Conservation (phyloP, 2,888 invertebrate species). For the Parnassius glacialis region DNA sequence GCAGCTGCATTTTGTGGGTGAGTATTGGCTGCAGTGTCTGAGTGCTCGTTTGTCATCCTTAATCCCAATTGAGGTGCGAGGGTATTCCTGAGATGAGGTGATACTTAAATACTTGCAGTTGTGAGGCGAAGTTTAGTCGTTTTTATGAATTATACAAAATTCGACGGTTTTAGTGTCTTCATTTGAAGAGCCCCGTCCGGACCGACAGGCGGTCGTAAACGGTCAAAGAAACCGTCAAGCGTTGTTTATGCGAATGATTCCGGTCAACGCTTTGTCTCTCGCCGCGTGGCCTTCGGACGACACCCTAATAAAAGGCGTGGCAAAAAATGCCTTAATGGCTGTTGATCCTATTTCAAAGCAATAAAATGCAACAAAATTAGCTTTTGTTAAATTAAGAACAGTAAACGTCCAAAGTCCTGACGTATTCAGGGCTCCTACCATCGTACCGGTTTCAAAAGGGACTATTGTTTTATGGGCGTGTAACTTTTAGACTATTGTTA, state of each 20-base stretch:
- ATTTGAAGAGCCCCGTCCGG: conserved; percentile 21
- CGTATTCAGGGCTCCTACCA: conserved; percentile 47
- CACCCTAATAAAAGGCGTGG: conserved; percentile 80
- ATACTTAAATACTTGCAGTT: background rate
- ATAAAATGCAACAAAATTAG: conserved; percentile 81
- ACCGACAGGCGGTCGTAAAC: conserved; percentile 53
- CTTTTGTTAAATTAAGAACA: conserved; percentile 69
- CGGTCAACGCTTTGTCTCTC: conserved; percentile 73
- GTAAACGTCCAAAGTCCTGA: conserved; percentile 59
- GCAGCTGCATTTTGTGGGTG: no score
- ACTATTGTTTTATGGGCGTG: conserved; percentile 66
- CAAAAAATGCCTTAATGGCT: conserved; percentile 75
- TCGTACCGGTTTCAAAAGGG: conserved; percentile 45
- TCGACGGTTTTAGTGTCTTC: conserved; percentile 25
- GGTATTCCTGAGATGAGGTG: background rate
- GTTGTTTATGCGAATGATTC: conserved; percentile 75
- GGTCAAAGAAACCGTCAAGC: conserved; percentile 72
- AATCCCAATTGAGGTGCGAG: no score
- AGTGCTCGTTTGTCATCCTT: no score
- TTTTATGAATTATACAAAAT: conserved; percentile 19
- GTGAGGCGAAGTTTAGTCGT: background rate
- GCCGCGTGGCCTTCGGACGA: conserved; percentile 75
- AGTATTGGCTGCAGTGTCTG: no score
- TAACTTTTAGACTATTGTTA: conserved; percentile 50
- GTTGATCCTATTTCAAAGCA: conserved; percentile 76